A percentile compares a stretch with the other conserved stretches of the same genome.
phyloP scores from a whole-genome alignment of 2,797 vertebrate genomes.

The Miopithecus talapoin region DNA sequence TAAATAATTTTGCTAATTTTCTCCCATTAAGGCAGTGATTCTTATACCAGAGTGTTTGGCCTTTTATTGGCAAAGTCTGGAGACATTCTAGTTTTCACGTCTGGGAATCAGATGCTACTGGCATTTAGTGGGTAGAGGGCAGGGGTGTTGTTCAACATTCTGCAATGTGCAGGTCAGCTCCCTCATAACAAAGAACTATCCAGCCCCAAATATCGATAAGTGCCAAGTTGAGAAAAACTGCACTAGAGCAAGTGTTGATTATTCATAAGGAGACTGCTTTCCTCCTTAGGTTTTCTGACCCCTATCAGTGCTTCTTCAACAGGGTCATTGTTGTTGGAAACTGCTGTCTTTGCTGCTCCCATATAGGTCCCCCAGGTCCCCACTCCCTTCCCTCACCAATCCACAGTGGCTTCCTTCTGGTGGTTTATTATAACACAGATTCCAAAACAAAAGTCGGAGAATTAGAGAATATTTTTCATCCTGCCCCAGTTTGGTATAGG shows the following conservation, averaged over 20 bases:
- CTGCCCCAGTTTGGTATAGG: not conserved
- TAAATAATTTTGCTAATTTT: not conserved
- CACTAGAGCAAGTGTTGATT: not conserved
- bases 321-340: not conserved
- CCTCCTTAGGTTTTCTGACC: not conserved
- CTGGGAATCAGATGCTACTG: not conserved
- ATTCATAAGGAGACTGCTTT: not conserved
- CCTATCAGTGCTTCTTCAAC: not conserved
- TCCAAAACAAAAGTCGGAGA: not conserved
- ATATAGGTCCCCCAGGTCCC: accelerated
- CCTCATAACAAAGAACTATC: not conserved
- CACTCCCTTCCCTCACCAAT: not conserved
- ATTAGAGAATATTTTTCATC: not conserved
- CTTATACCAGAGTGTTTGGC: not conserved
- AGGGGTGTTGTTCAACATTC: not conserved
- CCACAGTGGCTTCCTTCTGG: not conserved
- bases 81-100: not conserved
- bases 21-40: not conserved
- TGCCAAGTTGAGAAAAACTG: not conserved
- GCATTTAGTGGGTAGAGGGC: not conserved
- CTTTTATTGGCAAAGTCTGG: not conserved
- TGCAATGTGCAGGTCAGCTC: not conserved
- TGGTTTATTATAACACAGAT: not conserved
- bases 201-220: not conserved
- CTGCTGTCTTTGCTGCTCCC: no score